Percentiles rank a stretch among this genome's conserved stretches.
Evolutionary conservation across 2,888 invertebrate genomes (phyloP).

Genomic region (Vandiemenella viatica): DNA sequence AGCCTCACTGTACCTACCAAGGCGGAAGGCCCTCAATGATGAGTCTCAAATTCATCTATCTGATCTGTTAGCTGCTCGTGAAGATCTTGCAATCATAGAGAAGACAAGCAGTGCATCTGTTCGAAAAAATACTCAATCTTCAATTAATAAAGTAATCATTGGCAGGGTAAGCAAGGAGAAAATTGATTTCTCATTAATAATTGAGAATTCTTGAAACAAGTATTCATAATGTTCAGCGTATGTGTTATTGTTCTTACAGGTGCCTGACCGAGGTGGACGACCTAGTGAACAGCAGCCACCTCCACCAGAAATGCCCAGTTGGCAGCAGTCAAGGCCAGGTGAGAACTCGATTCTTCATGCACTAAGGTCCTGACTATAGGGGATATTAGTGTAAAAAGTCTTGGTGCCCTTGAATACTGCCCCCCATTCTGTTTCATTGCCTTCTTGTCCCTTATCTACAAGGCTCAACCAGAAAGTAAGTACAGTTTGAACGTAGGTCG

Average conservation of each 20-base stretch:
- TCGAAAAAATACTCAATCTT: constrained; percentile 66
- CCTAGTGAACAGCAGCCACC: constrained; percentile 83
- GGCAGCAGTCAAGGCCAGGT: constrained; percentile 45
- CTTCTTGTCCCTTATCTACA: too few relatives aligned
- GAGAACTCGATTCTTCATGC: neutral
- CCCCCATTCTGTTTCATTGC: too few relatives aligned
- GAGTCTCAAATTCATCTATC: constrained; percentile 54
- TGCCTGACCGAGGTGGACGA: constrained; percentile 89
- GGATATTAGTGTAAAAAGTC: too few relatives aligned
- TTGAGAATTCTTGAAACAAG: neutral
- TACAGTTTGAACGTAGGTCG: too few relatives aligned
- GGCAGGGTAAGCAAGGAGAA: too few relatives aligned
- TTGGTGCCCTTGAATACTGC: too few relatives aligned
- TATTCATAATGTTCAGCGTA: neutral
- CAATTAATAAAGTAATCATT: constrained; percentile 78
- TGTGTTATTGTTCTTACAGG: constrained; percentile 37
- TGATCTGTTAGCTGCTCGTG: constrained; percentile 70
- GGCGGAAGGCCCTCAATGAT: constrained; percentile 33
- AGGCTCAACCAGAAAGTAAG: too few relatives aligned
- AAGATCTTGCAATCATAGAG: constrained; percentile 71
- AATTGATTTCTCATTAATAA: constrained; percentile 10
- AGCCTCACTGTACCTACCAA: constrained; percentile 38
- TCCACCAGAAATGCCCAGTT: constrained; percentile 94
- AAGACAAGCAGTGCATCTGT: constrained; percentile 82
- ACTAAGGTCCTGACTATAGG: too few relatives aligned